Conservation (phyloP, 2,888 invertebrate genomes). For the Ectemnius cavifrons region DNA sequence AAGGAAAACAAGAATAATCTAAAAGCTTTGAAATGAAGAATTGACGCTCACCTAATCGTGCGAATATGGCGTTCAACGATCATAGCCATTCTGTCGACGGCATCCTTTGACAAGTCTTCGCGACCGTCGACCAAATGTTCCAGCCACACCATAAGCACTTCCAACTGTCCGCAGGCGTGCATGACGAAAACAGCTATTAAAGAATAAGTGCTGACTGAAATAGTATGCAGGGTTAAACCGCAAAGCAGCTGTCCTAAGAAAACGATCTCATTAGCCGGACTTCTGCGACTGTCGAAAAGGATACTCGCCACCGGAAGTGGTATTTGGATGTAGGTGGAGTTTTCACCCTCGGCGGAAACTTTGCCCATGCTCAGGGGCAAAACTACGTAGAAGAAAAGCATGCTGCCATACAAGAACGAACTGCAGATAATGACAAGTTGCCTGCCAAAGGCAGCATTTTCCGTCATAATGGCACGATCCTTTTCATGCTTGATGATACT, state of each 20-base stretch:
- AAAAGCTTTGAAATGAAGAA: no score
- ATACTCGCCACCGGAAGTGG: slow-evolving; percentile 39
- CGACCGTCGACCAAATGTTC: slow-evolving; percentile 37
- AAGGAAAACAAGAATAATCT: no score
- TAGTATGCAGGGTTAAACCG: slow-evolving; percentile 35
- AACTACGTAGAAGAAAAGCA: slow-evolving; percentile 31
- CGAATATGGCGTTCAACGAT: slow-evolving; percentile 49
- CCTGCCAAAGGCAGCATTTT: slow-evolving; percentile 52
- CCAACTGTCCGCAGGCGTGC: slow-evolving; percentile 60
- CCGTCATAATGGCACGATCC: slow-evolving; percentile 55
- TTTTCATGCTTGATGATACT: slow-evolving; percentile 4
- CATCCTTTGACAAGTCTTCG: not conserved
- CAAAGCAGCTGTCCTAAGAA: slow-evolving; percentile 41
- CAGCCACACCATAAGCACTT: slow-evolving; percentile 47
- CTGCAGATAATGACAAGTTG: slow-evolving; percentile 37
- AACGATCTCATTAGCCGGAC: slow-evolving; percentile 52
- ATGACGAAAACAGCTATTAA: slow-evolving; percentile 51
- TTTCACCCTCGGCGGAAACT: slow-evolving; percentile 12
- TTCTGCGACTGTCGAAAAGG: slow-evolving; percentile 41
- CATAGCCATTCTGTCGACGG: slow-evolving; percentile 28
- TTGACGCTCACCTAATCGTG: slow-evolving; percentile 26
- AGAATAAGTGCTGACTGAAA: slow-evolving; percentile 42
- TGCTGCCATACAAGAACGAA: slow-evolving; percentile 44
- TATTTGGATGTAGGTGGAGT: slow-evolving; percentile 39
- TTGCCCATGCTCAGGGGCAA: slow-evolving; percentile 14